Evolutionary conservation across 2,113 vertebrate genomes (phyloP).

Genomic region (Poecile atricapillus): DNA sequence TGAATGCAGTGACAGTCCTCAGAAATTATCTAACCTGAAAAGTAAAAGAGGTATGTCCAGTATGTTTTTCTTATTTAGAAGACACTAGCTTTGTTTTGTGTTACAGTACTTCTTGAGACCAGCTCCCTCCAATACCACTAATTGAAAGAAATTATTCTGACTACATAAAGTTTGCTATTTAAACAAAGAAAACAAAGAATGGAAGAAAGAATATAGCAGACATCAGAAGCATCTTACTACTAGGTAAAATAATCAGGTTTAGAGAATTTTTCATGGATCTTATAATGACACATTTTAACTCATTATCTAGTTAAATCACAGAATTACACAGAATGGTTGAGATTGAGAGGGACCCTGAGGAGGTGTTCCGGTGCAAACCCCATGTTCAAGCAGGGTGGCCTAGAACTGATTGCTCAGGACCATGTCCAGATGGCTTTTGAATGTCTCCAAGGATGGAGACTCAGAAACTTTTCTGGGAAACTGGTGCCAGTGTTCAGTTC

Average conservation of each 20-base stretch:
- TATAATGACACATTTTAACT: neutral
- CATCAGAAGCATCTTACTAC: neutral
- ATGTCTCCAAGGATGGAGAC: neutral
- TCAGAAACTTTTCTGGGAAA: neutral
- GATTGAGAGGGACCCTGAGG: neutral
- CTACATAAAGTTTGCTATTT: neutral
- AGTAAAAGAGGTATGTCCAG: neutral
- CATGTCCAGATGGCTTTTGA: neutral
- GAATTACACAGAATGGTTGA: neutral
- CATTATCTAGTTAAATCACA: neutral
- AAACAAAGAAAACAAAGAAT: neutral
- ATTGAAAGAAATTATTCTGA: neutral
- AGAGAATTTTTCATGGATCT: neutral
- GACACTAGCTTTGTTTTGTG: neutral
- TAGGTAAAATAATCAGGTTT: neutral
- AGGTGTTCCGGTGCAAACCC: neutral
- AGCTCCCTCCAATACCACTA: neutral
- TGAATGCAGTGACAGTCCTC: neutral
- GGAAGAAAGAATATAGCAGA: neutral
- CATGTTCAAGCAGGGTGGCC: neutral
- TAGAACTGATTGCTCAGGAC: neutral
- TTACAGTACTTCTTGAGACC: neutral
- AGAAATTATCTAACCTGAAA: neutral
- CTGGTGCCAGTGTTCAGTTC: accelerated
- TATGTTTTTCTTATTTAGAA: neutral